Evolutionary conservation across 2,888 invertebrate species (phyloP).

Genomic region (Allygus modestus): DNA sequence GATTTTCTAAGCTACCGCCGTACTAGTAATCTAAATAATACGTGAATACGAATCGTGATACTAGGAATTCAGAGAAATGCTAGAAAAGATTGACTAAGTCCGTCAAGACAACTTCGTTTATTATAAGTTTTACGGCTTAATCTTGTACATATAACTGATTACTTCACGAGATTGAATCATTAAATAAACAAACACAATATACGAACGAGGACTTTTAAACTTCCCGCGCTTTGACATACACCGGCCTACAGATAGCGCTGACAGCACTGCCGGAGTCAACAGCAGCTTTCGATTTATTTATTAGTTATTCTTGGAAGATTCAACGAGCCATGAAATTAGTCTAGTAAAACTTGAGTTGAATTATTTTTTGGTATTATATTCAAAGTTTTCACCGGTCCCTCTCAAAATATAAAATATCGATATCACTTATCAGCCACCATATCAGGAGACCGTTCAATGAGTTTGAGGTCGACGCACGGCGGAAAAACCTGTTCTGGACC

Average conservation of each 20-base stretch:
- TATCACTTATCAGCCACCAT: conserved; percentile 36
- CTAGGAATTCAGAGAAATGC: too few relatives aligned
- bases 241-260: background rate
- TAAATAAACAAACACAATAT: too few relatives aligned
- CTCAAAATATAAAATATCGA: background rate
- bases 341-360: background rate
- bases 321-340: background rate
- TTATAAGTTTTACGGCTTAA: too few relatives aligned
- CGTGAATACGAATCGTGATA: too few relatives aligned
- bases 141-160: too few relatives aligned
- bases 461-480: conserved; percentile 45
- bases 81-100: too few relatives aligned
- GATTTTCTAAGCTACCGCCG: too few relatives aligned
- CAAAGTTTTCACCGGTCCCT: background rate
- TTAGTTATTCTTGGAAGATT: background rate
- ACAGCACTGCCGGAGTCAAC: background rate
- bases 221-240: background rate
- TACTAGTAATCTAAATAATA: too few relatives aligned
- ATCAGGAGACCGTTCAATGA: conserved; percentile 38
- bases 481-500: conserved; percentile 54
- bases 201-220: too few relatives aligned
- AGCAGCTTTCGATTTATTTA: background rate
- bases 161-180: too few relatives aligned
- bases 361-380: background rate
- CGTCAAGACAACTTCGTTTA: too few relatives aligned